Percentiles rank a stretch among this genome's conserved stretches.
phyloP scores from a whole-genome alignment of 1,140 invertebrate genomes.

The Scaptomyza hsui region DNA sequence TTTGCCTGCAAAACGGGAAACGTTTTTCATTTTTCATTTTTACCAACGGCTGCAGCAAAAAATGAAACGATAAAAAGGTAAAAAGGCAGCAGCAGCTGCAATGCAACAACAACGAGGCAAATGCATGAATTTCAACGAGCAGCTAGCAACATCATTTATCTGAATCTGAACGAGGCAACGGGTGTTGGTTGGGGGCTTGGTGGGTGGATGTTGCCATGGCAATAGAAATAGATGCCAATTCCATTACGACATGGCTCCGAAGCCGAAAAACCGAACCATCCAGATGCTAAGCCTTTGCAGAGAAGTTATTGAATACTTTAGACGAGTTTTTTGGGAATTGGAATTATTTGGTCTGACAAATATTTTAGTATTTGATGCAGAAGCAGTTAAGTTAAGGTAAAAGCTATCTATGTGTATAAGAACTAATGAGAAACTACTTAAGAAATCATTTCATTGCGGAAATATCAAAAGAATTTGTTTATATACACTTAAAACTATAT shows the following conservation, averaged over 20 bases:
- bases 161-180: slow-evolving; percentile 36
- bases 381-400: too few species aligned
- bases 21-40: slow-evolving; percentile 46
- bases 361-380: too few species aligned
- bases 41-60: neutral
- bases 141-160: slow-evolving; percentile 44
- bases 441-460: too few species aligned
- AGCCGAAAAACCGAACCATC: slow-evolving; percentile 24
- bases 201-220: neutral
- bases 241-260: slow-evolving; percentile 41
- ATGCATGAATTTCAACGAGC: slow-evolving; percentile 44
- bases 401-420: too few species aligned
- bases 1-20: slow-evolving; percentile 35
- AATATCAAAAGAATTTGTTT: too few species aligned
- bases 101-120: neutral
- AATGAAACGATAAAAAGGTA: slow-evolving; percentile 10
- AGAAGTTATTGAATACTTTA: slow-evolving; percentile 35
- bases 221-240: slow-evolving; percentile 42
- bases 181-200: neutral
- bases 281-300: slow-evolving; percentile 27
- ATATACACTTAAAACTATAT: too few species aligned
- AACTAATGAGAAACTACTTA: too few species aligned
- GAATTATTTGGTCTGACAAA: too few species aligned
- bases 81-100: slow-evolving; percentile 9
- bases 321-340: too few species aligned